A percentile compares a stretch with the other conserved stretches of the same genome.
Evolutionary conservation across 2,888 invertebrate species (phyloP).

Genomic region (Nudaria mundana): DNA sequence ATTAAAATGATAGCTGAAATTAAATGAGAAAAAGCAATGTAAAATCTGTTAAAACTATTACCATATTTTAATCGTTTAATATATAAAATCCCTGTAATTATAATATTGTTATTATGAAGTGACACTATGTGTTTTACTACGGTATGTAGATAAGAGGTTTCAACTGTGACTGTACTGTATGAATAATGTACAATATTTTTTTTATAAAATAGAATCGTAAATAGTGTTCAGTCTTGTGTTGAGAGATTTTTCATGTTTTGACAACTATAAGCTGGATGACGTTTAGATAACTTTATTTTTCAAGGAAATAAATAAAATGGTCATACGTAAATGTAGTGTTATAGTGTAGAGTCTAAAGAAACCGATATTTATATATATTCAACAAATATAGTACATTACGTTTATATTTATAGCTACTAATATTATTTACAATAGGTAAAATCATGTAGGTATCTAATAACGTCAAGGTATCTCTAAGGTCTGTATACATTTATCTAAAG

Average conservation of each 20-base stretch:
- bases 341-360: slow-evolving; percentile 46
- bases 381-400: slow-evolving; percentile 52
- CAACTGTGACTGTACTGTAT: slow-evolving; percentile 52
- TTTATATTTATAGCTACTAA: slow-evolving; percentile 48
- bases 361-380: slow-evolving; percentile 40
- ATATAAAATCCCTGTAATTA: slow-evolving; percentile 81
- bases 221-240: slow-evolving; percentile 79
- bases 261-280: slow-evolving; percentile 34
- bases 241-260: slow-evolving; percentile 54
- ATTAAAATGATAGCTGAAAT: slow-evolving; percentile 45
- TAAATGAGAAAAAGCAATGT: slow-evolving; percentile 58
- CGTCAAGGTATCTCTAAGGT: slow-evolving; percentile 56
- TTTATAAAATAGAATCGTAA: slow-evolving; percentile 79
- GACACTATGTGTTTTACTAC: slow-evolving; percentile 53
- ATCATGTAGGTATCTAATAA: slow-evolving; percentile 34
- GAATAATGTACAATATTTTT: slow-evolving; percentile 69
- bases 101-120: slow-evolving; percentile 76
- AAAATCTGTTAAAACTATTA: slow-evolving; percentile 67
- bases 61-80: slow-evolving; percentile 69
- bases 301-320: slow-evolving; percentile 21
- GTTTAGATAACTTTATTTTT: slow-evolving; percentile 29
- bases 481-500: slow-evolving; percentile 81
- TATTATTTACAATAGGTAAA: slow-evolving; percentile 59
- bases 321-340: slow-evolving; percentile 28
- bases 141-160: slow-evolving; percentile 33